Conservation (phyloP, 2,113 vertebrate species). For the Oncorhynchus nerka region DNA sequence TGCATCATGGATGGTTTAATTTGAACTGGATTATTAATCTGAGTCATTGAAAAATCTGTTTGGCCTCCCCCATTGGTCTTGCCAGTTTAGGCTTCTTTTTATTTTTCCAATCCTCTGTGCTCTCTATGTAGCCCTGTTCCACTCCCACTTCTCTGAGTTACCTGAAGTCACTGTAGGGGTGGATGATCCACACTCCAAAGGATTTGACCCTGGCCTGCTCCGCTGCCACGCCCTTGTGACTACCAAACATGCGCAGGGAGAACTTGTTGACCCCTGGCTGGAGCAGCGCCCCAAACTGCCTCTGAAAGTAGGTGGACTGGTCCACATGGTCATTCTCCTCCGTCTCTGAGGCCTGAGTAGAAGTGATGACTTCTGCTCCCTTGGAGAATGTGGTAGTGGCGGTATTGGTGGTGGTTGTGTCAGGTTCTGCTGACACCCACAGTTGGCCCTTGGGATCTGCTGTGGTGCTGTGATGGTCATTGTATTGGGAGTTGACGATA, state of each 20-base stretch:
- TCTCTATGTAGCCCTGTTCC: background rate
- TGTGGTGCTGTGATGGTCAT: slow-evolving; percentile 44
- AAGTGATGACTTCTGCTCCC: slow-evolving; percentile 45
- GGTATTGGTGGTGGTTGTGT: slow-evolving; percentile 1
- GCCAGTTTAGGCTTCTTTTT: background rate
- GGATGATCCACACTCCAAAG: slow-evolving; percentile 96
- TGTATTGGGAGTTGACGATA: slow-evolving; percentile 64
- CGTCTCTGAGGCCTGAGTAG: background rate
- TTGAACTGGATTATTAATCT: background rate
- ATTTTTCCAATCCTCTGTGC: background rate
- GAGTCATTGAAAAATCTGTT: background rate
- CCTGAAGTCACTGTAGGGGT: slow-evolving; percentile 98
- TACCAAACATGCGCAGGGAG: slow-evolving; percentile 94
- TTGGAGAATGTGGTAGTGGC: slow-evolving; percentile 29
- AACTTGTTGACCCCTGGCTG: slow-evolving; percentile 97
- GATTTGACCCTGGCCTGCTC: slow-evolving; percentile 94
- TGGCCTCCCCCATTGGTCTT: background rate
- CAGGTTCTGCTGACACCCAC: slow-evolving; percentile 20
- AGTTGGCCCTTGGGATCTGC: slow-evolving; percentile 48
- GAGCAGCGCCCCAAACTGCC: slow-evolving; percentile 85
- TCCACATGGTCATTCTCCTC: slow-evolving; percentile 35
- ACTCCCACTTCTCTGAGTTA: slow-evolving; percentile 61
- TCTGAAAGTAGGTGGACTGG: slow-evolving; percentile 78
- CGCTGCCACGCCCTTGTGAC: slow-evolving; percentile 91
- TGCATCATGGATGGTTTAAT: background rate